These are phyloP conservation scores for Platysternon megacephalum DNA, from an alignment of 2,113 vertebrate species.

Conservation along the genomic window DNA sequence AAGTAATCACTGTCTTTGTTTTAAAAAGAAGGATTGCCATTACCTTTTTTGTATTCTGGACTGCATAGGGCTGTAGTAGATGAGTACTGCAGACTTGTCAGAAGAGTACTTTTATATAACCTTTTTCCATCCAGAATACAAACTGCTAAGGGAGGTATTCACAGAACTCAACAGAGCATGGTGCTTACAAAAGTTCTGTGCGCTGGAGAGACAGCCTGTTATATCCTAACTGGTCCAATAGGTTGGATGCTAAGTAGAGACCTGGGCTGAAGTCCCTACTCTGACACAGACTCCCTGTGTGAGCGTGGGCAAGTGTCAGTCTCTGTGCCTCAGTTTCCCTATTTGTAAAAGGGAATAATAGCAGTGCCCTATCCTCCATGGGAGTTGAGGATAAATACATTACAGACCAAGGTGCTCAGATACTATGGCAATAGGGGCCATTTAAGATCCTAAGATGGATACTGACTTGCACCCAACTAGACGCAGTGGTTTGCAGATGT, in stretches of 20 bases:
- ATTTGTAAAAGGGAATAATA: background rate
- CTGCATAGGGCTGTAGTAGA: background rate
- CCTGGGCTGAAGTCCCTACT: background rate
- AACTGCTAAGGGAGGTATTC: rapidly evolving
- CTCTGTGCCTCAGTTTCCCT: background rate
- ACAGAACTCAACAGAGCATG: rapidly evolving
- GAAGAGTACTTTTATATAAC: background rate
- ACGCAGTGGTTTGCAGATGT: background rate
- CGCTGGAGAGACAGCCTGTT: rapidly evolving
- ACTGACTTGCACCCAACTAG: background rate
- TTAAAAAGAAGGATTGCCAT: background rate
- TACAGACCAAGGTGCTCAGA: background rate
- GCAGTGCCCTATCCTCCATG: background rate
- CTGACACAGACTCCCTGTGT: background rate
- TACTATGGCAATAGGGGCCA: background rate
- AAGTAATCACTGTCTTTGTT: background rate
- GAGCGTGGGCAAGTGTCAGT: background rate
- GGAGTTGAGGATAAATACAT: background rate
- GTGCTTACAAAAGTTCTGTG: background rate
- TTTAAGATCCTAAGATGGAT: rapidly evolving
- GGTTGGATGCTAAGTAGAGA: background rate
- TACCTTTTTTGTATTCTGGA: background rate
- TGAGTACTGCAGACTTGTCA: rapidly evolving
- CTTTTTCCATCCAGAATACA: rapidly evolving
- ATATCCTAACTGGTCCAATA: background rate